Percentiles rank a stretch among this genome's conserved stretches.
Conservation (phyloP, 2,888 invertebrate species). For the Apodemia hepburni region DNA sequence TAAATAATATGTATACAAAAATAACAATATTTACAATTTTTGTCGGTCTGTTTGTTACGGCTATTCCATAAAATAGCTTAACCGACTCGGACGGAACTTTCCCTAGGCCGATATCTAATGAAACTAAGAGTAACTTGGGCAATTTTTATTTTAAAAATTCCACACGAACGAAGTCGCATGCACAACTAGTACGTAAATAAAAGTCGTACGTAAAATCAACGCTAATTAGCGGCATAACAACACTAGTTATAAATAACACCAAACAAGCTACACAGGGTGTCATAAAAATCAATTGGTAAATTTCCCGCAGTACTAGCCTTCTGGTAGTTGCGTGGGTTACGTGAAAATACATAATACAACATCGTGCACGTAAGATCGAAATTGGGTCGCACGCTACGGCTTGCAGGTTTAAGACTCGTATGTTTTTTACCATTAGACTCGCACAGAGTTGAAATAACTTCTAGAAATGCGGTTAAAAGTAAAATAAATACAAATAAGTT, state of each 20-base stretch:
- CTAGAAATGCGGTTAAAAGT: neutral
- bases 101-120: too few relatives aligned
- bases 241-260: neutral
- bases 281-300: constrained; percentile 9
- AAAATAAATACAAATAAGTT: too few relatives aligned
- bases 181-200: too few relatives aligned
- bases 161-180: too few relatives aligned
- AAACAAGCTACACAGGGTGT: constrained; percentile 3
- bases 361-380: constrained; percentile 48
- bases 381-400: constrained; percentile 53
- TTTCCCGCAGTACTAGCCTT: constrained; percentile 1
- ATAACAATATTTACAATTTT: too few relatives aligned
- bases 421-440: constrained; percentile 13
- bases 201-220: too few relatives aligned
- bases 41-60: too few relatives aligned
- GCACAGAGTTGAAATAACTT: neutral
- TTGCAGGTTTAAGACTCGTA: constrained; percentile 37
- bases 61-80: too few relatives aligned
- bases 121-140: too few relatives aligned
- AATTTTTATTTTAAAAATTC: too few relatives aligned
- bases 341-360: constrained; percentile 38
- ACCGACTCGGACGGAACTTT: too few relatives aligned
- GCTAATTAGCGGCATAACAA: neutral
- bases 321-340: constrained; percentile 39
- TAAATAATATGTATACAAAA: too few relatives aligned